phyloP scores from a whole-genome alignment of 2,113 vertebrate genomes.

The Pituophis catenifer region DNA sequence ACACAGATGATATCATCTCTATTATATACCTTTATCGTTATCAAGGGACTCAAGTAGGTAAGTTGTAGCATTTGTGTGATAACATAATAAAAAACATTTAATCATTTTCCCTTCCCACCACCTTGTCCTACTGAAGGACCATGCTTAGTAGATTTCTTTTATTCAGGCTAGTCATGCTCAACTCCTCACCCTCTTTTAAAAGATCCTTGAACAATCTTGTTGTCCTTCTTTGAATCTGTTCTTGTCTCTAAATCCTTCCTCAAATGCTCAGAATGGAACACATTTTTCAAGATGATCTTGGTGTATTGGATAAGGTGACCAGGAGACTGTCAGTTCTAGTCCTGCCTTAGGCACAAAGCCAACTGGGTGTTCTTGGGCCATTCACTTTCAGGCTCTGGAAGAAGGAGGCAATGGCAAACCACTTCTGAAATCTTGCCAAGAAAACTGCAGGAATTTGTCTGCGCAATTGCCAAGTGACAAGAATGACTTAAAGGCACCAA shows the following conservation, averaged over 20 bases:
- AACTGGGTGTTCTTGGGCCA: background rate
- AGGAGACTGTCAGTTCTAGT: background rate
- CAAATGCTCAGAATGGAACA: background rate
- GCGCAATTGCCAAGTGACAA: background rate
- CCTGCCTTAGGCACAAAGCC: background rate
- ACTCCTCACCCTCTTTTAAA: background rate
- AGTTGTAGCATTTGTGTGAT: background rate
- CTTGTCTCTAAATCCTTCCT: background rate
- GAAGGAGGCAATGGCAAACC: background rate
- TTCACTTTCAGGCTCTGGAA: background rate
- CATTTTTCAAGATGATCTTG: background rate
- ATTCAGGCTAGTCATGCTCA: background rate
- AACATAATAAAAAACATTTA: background rate
- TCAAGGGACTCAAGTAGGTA: background rate
- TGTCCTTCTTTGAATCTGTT: background rate
- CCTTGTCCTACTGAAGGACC: background rate
- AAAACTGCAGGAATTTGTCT: background rate
- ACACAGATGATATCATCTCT: background rate
- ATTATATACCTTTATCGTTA: background rate
- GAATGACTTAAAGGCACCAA: background rate
- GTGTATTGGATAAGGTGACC: background rate
- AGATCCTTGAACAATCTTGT: background rate
- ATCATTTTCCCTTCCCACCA: background rate
- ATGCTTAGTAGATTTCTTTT: background rate
- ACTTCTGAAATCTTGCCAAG: background rate